phyloP scores from a whole-genome alignment of 1,140 invertebrate genomes.

The Nasonia vitripennis region DNA sequence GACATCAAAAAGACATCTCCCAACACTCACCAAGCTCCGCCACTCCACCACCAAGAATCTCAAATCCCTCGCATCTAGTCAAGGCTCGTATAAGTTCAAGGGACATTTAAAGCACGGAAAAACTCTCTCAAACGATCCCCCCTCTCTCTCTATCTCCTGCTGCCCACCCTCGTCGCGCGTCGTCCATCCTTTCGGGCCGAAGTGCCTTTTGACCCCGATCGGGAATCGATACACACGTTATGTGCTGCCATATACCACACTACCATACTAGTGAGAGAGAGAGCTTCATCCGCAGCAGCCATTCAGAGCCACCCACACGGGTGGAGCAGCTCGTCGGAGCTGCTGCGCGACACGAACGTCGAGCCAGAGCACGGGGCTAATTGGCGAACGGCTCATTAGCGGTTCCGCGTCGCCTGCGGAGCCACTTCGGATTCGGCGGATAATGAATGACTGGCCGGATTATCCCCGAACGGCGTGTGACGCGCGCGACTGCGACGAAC shows the following conservation, averaged over 20 bases:
- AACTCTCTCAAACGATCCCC: neutral
- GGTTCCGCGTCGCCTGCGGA: slow-evolving; percentile 35
- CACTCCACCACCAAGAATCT: neutral
- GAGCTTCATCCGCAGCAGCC: neutral
- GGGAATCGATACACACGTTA: slow-evolving; percentile 61
- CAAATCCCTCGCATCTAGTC: neutral
- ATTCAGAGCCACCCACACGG: neutral
- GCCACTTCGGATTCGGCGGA: slow-evolving; percentile 32
- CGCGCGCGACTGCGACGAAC: neutral
- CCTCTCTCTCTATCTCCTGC: no score
- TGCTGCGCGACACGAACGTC: slow-evolving; percentile 45
- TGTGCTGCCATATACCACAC: neutral
- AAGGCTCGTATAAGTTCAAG: neutral
- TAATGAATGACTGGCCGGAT: slow-evolving; percentile 49
- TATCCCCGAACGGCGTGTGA: slow-evolving; percentile 12
- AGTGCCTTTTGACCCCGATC: slow-evolving; percentile 57
- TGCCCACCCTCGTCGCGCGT: no score
- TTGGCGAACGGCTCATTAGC: slow-evolving; percentile 64
- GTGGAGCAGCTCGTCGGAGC: neutral
- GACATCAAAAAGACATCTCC: neutral
- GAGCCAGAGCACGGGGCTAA: slow-evolving; percentile 51
- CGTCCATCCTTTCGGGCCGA: neutral
- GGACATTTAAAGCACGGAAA: neutral
- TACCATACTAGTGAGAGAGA: neutral
- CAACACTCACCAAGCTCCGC: no score